These are phyloP conservation scores for Dendroctonus valens DNA, from an alignment of 1,140 invertebrate species.

Conservation along the genomic window DNA sequence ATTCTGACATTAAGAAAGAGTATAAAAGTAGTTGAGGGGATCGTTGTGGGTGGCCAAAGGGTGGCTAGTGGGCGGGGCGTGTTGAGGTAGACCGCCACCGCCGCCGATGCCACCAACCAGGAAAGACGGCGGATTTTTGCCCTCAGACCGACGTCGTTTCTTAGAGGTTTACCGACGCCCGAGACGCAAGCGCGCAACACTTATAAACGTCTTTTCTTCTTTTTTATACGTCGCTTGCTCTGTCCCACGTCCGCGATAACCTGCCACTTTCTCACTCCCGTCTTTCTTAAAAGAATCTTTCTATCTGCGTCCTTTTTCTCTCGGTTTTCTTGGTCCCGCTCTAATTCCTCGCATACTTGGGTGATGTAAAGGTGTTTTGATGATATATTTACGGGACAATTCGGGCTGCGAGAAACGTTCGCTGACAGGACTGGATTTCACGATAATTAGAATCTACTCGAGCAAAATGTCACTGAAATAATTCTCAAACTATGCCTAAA, in stretches of 20 bases:
- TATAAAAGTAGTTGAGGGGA: slow-evolving; percentile 49
- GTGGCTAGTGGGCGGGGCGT: slow-evolving; percentile 48
- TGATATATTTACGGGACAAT: slow-evolving; percentile 36
- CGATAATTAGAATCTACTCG: slow-evolving; percentile 2
- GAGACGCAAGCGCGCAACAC: slow-evolving; percentile 49
- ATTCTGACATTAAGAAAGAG: slow-evolving; percentile 52
- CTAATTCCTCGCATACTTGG: slow-evolving; percentile 35
- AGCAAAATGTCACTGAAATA: neutral
- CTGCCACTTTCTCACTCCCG: slow-evolving; percentile 30
- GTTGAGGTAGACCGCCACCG: slow-evolving; percentile 52
- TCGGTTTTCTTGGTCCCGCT: slow-evolving; percentile 34
- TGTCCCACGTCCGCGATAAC: slow-evolving; percentile 2
- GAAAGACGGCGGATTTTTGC: slow-evolving; percentile 54
- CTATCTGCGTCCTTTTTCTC: slow-evolving; percentile 31
- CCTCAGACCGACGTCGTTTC: slow-evolving; percentile 52
- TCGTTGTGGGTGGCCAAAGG: slow-evolving; percentile 42
- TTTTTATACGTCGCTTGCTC: slow-evolving; percentile 40
- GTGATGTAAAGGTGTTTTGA: slow-evolving; percentile 37
- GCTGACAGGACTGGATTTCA: slow-evolving; percentile 18
- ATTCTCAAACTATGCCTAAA: neutral
- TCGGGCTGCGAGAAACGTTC: slow-evolving; percentile 20
- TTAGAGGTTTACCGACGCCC: slow-evolving; percentile 52
- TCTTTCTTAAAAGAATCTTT: slow-evolving; percentile 33
- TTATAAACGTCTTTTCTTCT: slow-evolving; percentile 49
- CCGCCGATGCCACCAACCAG: slow-evolving; percentile 52